phyloP scores from a whole-genome alignment of 2,888 invertebrate species.

The Villa cingulata region DNA sequence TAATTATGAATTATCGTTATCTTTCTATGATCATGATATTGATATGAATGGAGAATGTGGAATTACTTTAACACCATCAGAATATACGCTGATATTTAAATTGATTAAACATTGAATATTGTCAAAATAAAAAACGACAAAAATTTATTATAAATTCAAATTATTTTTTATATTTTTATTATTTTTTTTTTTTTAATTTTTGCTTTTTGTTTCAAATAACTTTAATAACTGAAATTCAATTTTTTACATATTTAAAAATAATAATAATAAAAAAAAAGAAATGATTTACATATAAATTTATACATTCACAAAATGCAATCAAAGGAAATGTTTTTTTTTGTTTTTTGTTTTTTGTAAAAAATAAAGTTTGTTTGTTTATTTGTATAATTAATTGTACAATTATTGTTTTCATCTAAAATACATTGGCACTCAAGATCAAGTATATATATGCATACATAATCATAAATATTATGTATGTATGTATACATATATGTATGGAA shows the following conservation, averaged over 20 bases:
- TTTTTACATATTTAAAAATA: no score
- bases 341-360: no score
- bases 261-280: no score
- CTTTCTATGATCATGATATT: conserved; percentile 32
- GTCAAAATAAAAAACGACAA: conserved; percentile 4
- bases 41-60: conserved; percentile 59
- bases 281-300: no score
- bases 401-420: no score
- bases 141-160: no score
- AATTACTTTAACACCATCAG: conserved; percentile 56
- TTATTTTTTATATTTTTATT: not conserved
- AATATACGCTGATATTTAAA: conserved; percentile 35
- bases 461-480: no score
- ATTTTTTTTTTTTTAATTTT: conserved; percentile 14
- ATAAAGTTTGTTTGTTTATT: not conserved
- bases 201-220: conserved; percentile 4
- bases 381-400: no score
- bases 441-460: no score
- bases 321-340: not conserved
- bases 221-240: not conserved
- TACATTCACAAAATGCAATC: not conserved
- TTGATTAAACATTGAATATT: not conserved
- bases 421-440: no score
- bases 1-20: conserved; percentile 39
- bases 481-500: no score